phyloP scores from a whole-genome alignment of 2,888 invertebrate species.

The Hemicrepidius hirtus region DNA sequence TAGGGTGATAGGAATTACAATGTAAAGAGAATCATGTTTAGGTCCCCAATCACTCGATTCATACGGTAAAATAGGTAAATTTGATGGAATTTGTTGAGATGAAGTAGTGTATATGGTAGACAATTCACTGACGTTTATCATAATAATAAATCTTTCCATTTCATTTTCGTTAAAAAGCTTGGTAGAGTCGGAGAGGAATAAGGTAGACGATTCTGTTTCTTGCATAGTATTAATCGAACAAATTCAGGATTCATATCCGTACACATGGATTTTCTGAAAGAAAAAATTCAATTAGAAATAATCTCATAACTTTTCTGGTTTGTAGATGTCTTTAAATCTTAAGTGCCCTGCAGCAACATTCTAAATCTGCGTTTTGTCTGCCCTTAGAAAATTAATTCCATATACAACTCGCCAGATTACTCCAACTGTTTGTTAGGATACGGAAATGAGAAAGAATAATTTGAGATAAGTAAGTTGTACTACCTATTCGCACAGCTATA shows the following conservation, averaged over 20 bases:
- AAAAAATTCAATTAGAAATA: conserved; percentile 13
- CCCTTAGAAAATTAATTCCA: too few species aligned
- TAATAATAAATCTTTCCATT: conserved; percentile 9
- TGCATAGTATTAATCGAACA: conserved; percentile 18
- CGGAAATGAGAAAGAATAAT: too few species aligned
- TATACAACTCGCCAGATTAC: too few species aligned
- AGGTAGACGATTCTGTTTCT: conserved; percentile 7
- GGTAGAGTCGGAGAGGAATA: conserved; percentile 6
- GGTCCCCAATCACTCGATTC: conserved; percentile 64
- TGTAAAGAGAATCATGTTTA: conserved; percentile 75
- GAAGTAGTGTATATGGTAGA: conserved; percentile 23
- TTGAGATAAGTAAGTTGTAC: too few species aligned
- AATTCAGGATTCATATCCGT: conserved; percentile 22
- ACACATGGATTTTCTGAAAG: conserved; percentile 10
- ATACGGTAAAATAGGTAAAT: conserved; percentile 28
- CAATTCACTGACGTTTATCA: conserved; percentile 29
- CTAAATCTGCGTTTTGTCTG: background rate
- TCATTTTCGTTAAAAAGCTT: conserved; percentile 23
- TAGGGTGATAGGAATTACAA: conserved; percentile 80
- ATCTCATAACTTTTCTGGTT: background rate
- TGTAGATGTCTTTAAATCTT: too few species aligned
- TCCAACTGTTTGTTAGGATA: too few species aligned
- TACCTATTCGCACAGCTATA: too few species aligned
- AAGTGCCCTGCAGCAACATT: background rate
- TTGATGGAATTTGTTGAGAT: conserved; percentile 16